These are phyloP conservation scores for Euura saliciscinereae DNA, from an alignment of 1,140 invertebrate genomes.

Conservation along the genomic window DNA sequence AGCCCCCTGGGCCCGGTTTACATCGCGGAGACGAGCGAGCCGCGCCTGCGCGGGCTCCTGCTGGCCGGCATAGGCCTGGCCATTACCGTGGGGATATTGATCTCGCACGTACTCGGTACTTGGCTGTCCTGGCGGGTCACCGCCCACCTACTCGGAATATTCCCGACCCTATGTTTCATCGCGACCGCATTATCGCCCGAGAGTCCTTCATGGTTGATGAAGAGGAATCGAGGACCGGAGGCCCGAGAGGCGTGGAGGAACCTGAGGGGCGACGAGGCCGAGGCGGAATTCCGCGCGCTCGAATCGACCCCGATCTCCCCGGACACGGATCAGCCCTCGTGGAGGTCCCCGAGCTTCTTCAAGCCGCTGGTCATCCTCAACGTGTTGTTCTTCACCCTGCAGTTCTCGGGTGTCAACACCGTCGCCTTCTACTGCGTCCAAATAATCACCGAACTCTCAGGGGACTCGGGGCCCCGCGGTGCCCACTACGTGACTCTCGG, in stretches of 20 bases:
- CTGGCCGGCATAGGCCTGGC: conserved; percentile 62
- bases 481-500: conserved; percentile 67
- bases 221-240: conserved; percentile 58
- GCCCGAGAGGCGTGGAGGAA: conserved; percentile 52
- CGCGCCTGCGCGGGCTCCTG: conserved; percentile 63
- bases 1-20: conserved; percentile 58
- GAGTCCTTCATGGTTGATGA: conserved; percentile 71
- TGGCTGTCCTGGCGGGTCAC: conserved; percentile 64
- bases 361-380: conserved; percentile 66
- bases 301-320: neutral
- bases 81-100: conserved; percentile 62
- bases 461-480: conserved; percentile 54
- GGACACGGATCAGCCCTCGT: neutral
- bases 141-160: conserved; percentile 57
- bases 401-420: conserved; percentile 70
- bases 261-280: neutral
- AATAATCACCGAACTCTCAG: conserved; percentile 60
- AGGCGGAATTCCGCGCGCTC: neutral
- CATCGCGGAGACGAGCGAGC: conserved; percentile 60
- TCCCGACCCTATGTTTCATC: conserved; percentile 58
- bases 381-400: conserved; percentile 65
- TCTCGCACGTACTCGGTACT: conserved; percentile 64
- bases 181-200: conserved; percentile 67
- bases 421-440: conserved; percentile 75
- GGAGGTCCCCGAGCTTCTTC: conserved; percentile 49